Evolutionary conservation across 2,113 vertebrate species (phyloP).

Genomic region (Rhegmatorhina hoffmannsi): DNA sequence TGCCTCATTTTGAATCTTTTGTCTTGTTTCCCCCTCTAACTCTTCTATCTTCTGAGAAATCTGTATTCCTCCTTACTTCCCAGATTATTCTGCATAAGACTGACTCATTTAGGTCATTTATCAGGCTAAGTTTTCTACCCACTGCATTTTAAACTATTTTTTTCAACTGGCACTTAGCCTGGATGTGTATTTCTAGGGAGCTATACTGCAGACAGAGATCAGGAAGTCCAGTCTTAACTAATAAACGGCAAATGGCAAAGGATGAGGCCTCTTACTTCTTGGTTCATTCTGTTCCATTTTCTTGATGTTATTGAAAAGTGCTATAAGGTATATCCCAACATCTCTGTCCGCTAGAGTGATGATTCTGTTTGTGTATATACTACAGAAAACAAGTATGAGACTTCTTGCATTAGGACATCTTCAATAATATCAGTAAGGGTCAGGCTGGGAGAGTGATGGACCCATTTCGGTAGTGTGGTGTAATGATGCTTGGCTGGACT

Average conservation of each 20-base stretch:
- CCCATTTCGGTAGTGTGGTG: not conserved
- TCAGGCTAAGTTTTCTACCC: not conserved
- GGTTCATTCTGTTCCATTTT: not conserved
- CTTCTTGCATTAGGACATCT: not conserved
- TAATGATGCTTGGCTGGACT: not conserved
- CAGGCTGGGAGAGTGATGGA: not conserved
- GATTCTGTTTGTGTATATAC: not conserved
- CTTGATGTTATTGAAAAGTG: not conserved
- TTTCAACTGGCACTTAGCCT: not conserved
- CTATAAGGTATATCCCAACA: not conserved
- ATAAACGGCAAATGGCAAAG: not conserved
- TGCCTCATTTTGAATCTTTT: not conserved
- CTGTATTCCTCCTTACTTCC: not conserved
- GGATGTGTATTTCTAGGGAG: not conserved
- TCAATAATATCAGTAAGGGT: not conserved
- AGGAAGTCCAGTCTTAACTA: not conserved
- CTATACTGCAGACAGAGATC: not conserved
- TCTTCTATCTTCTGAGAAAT: not conserved
- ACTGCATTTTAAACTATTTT: not conserved
- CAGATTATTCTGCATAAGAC: not conserved
- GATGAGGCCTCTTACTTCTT: not conserved
- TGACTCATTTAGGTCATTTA: not conserved
- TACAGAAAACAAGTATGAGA: not conserved
- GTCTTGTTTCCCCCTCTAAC: not conserved
- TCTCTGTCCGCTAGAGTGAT: not conserved